Conservation (phyloP, 2,797 vertebrate species). For the Poeciliopsis paucimaculata region DNA sequence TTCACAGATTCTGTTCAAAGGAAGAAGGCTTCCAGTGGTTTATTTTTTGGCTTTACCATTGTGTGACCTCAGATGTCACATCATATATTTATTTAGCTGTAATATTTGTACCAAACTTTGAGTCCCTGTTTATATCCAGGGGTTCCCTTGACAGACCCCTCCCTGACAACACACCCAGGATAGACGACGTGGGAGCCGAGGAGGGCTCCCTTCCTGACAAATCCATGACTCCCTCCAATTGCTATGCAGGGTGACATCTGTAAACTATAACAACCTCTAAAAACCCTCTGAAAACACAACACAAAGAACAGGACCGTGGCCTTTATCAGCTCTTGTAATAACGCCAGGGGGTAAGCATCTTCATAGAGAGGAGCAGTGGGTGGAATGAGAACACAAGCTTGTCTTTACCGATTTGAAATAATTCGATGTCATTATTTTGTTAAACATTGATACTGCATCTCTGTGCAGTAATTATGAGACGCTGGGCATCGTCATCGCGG, state of each 20-base stretch:
- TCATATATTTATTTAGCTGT: slow-evolving; percentile 17
- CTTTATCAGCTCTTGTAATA: slow-evolving; percentile 65
- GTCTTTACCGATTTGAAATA: slow-evolving; percentile 47
- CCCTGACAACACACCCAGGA: slow-evolving; percentile 56
- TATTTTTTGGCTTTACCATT: background rate
- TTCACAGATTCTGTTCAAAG: background rate
- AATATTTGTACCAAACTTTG: slow-evolving; percentile 35
- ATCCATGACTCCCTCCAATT: slow-evolving; percentile 71
- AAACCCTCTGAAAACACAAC: slow-evolving; percentile 61
- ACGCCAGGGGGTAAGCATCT: slow-evolving; percentile 68
- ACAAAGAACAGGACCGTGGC: slow-evolving; percentile 68
- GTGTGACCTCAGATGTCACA: slow-evolving; percentile 7
- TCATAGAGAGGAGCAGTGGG: slow-evolving; percentile 28
- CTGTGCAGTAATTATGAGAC: slow-evolving; percentile 43
- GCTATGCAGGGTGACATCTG: slow-evolving; percentile 83
- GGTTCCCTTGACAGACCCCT: slow-evolving; percentile 51
- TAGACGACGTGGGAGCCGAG: slow-evolving; percentile 57
- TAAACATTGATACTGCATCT: slow-evolving; percentile 63
- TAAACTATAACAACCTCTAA: slow-evolving; percentile 78
- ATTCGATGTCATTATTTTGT: slow-evolving; percentile 47
- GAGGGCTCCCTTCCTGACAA: slow-evolving; percentile 75
- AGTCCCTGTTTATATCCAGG: slow-evolving; percentile 34
- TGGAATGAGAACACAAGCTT: slow-evolving; percentile 16
- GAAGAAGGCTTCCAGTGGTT: background rate
- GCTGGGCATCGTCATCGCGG: slow-evolving; percentile 12